Percentiles rank a stretch among this genome's conserved stretches.
phyloP scores from a whole-genome alignment of 2,797 vertebrate genomes.

The Hipposideros larvatus region DNA sequence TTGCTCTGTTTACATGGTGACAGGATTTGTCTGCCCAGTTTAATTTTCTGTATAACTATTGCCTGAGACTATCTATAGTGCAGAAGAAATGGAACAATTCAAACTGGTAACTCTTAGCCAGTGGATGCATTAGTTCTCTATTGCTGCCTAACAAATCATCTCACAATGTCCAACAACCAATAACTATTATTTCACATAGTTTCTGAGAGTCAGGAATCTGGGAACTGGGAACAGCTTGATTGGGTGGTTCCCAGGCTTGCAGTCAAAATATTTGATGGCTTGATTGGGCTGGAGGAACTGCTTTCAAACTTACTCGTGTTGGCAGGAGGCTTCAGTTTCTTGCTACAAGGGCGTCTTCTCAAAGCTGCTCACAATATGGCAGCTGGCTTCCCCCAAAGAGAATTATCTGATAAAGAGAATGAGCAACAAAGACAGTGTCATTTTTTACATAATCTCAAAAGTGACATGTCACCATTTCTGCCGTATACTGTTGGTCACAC shows the following conservation, averaged over 20 bases:
- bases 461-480: not conserved
- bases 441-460: not conserved
- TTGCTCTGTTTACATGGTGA: not conserved
- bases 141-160: not conserved
- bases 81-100: not conserved
- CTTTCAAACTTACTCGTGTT: not conserved
- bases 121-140: not conserved
- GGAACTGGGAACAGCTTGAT: not conserved
- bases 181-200: not conserved
- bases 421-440: not conserved
- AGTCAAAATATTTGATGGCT: not conserved
- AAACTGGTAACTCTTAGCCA: not conserved
- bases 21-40: not conserved
- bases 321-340: not conserved
- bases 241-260: not conserved
- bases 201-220: not conserved
- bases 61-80: not conserved
- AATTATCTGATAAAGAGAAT: not conserved
- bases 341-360: not conserved
- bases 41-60: not conserved
- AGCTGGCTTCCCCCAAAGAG: not conserved
- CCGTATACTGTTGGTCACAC: not conserved
- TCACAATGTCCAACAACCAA: not conserved
- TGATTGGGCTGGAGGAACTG: not conserved
- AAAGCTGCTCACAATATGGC: not conserved